Conservation (phyloP, 2,888 invertebrate genomes). For the Limulus polyphemus region DNA sequence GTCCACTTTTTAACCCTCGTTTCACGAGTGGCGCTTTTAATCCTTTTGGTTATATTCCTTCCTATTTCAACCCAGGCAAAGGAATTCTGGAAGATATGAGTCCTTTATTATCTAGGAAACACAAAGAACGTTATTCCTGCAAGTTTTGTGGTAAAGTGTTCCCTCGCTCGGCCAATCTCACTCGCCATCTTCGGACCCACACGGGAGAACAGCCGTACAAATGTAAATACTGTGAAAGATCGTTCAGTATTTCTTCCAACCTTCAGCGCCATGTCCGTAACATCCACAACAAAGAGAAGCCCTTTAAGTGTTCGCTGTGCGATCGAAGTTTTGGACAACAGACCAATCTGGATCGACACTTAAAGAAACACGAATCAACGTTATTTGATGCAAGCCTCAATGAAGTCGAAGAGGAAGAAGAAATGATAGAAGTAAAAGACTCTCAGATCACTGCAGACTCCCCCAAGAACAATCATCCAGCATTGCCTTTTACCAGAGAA, state of each 20-base stretch:
- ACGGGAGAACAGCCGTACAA: constrained; percentile 98
- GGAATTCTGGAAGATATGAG: too few relatives aligned
- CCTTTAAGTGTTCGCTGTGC: constrained; percentile 88
- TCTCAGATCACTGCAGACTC: too few relatives aligned
- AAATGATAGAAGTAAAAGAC: too few relatives aligned
- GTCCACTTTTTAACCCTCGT: too few relatives aligned
- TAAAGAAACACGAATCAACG: constrained; percentile 84
- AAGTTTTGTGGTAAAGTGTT: constrained; percentile 96
- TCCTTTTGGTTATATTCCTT: too few relatives aligned
- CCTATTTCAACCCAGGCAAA: too few relatives aligned
- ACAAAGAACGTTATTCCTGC: constrained; percentile 87
- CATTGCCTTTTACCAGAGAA: too few relatives aligned
- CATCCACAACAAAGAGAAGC: constrained; percentile 94
- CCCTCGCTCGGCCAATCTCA: constrained; percentile 92
- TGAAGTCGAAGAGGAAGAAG: too few relatives aligned
- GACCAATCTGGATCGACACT: constrained; percentile 92
- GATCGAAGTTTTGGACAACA: constrained; percentile 97
- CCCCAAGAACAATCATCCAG: too few relatives aligned
- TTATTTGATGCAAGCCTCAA: constrained; percentile 40
- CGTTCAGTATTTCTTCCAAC: constrained; percentile 95
- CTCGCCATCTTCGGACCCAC: constrained; percentile 90
- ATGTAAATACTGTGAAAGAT: constrained; percentile 94
- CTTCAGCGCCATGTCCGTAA: constrained; percentile 93
- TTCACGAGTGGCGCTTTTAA: too few relatives aligned
- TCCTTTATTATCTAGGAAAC: constrained; percentile 39